Base-by-base conservation (phyloP, 2,113 vertebrate genomes). In the Leptobrachium ailaonicum region DNA sequence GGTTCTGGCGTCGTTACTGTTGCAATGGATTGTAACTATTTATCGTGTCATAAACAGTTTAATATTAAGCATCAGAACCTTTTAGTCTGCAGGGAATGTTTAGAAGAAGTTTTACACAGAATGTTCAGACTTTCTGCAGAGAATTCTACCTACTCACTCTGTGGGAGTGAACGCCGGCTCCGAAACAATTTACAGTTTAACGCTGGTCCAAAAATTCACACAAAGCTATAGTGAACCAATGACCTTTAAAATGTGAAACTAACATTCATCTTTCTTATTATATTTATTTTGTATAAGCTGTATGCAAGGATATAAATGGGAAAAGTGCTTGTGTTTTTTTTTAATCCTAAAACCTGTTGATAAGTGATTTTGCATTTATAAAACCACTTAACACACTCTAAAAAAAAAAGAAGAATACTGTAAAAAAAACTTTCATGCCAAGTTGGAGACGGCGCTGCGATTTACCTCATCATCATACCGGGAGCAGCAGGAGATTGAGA, bases 111-210 rank as follows among this genome's bases (percentile, higher is more conserved):
- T 3, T 32, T 32, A 32, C 20, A 1, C 7, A 56, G n/a, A 68
- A 73, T 58, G 47, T 8, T 58, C 41, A 9, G 20, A 9, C 32
- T 9, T 32, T 42, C 6, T 66, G 41, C 66, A 42, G 3, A 32
- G 44, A 71, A 71, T 50, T 71, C 45, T 20, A 47, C 71, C 63
- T 45, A 80, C 77, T 71, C 71, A 67, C 56, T 62, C 54, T 60
- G 77, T 73, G 41, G 78, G 71, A 73, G 63, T 66, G 8, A 54
- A 73, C 66, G 77, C 56, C 66, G 60, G 64, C 32, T 13, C 14
- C 42, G 20, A 56, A 66, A 79, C 77, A 79, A 79, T 73, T 12
- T 60, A 14, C 3, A 56, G 11, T 54, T 63, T 73, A 64, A 42
- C 71, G 63, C 68, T 71, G 13, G 11, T 71, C 20, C 5, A 8